These are phyloP conservation scores for Pseudonaja textilis DNA, from an alignment of 2,113 vertebrate species.

Conservation along the genomic window DNA sequence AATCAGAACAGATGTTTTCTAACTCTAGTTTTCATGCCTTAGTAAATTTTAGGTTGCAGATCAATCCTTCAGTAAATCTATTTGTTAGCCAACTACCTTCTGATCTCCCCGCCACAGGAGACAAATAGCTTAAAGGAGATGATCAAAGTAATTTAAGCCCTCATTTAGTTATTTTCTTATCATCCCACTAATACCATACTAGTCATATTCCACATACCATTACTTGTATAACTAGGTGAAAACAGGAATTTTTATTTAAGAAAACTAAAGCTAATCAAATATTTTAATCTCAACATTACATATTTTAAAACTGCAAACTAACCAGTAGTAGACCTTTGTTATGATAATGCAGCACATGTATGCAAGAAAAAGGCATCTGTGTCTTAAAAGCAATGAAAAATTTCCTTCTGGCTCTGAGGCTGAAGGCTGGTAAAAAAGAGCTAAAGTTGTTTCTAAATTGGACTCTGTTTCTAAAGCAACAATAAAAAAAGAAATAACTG, in stretches of 20 bases:
- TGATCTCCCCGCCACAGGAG: too few relatives aligned
- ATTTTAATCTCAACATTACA: neutral
- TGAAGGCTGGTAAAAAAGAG: neutral
- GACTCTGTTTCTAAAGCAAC: neutral
- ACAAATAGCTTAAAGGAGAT: neutral
- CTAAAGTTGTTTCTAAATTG: neutral
- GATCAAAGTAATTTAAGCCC: neutral
- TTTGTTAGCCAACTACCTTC: neutral
- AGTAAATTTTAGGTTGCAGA: slow-evolving; percentile 29
- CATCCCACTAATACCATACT: neutral
- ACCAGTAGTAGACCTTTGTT: neutral
- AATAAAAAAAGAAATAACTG: neutral
- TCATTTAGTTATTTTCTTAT: neutral
- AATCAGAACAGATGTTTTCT: slow-evolving; percentile 36
- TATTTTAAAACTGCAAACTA: neutral
- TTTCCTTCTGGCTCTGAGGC: neutral
- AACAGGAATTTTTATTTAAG: neutral
- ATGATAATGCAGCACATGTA: neutral
- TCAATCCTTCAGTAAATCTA: rapidly evolving
- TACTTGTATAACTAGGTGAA: neutral
- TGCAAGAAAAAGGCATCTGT: neutral
- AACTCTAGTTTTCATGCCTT: slow-evolving; percentile 39
- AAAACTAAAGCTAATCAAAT: neutral
- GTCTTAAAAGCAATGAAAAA: neutral
- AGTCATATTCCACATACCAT: neutral